Conservation (phyloP, 2,888 invertebrate genomes). For the Drosophila pseudotalamancana region DNA sequence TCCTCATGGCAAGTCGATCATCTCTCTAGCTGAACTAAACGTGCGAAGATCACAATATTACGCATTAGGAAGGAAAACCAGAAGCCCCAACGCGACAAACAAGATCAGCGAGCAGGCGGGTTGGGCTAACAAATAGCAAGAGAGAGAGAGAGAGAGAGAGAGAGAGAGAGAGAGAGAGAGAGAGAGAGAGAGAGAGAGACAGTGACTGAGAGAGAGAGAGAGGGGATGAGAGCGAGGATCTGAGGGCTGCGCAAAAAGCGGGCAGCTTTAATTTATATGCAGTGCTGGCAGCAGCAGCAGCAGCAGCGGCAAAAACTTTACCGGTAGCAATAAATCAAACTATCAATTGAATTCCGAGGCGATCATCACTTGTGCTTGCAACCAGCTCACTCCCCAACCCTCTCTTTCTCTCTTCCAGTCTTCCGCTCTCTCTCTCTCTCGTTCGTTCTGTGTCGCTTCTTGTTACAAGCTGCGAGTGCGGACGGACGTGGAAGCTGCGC, state of each 20-base stretch:
- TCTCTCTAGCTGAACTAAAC: slow-evolving; percentile 22
- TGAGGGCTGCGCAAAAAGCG: slow-evolving; percentile 44
- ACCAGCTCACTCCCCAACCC: background rate
- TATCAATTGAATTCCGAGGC: slow-evolving; percentile 83
- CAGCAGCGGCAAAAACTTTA: slow-evolving; percentile 61
- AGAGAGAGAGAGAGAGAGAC: background rate
- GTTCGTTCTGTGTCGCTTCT: slow-evolving; percentile 72
- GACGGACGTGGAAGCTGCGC: slow-evolving; percentile 21
- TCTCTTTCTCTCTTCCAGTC: background rate
- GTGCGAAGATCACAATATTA: slow-evolving; percentile 51
- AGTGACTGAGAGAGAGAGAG: background rate
- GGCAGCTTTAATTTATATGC: slow-evolving; percentile 77
- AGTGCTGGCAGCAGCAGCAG: slow-evolving; percentile 50
- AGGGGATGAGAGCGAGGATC: slow-evolving; percentile 1
- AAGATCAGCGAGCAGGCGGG: slow-evolving; percentile 80
- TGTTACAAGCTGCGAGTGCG: slow-evolving; percentile 65
- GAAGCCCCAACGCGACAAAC: slow-evolving; percentile 79
- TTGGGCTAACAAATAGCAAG: slow-evolving; percentile 32
- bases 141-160: background rate
- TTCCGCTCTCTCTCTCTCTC: slow-evolving; percentile 25
- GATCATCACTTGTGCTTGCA: slow-evolving; percentile 79
- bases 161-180: background rate
- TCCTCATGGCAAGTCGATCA: slow-evolving; percentile 8
- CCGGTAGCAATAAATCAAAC: slow-evolving; percentile 84
- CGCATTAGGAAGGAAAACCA: slow-evolving; percentile 80